phyloP scores from a whole-genome alignment of 2,797 vertebrate species.

The Spondyliosoma cantharus region DNA sequence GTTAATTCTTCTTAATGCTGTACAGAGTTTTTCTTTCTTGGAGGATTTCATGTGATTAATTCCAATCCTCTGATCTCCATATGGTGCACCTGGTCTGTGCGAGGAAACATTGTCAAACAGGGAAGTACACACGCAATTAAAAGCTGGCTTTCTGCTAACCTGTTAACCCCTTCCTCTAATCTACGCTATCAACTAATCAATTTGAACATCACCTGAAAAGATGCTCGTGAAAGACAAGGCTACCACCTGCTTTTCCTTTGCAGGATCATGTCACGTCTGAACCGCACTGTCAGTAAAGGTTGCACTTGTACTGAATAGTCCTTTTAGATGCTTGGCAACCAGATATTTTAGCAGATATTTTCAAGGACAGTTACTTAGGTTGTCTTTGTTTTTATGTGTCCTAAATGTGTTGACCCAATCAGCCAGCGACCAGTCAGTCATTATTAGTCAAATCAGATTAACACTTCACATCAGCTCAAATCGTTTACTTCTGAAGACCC shows the following conservation, averaged over 20 bases:
- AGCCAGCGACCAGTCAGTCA: background rate
- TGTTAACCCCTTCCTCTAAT: slow-evolving; percentile 9
- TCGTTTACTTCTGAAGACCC: slow-evolving; percentile 1
- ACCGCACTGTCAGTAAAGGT: slow-evolving; percentile 6
- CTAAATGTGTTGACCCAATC: slow-evolving; percentile 3
- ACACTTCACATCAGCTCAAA: slow-evolving; percentile 35
- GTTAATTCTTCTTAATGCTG: slow-evolving; percentile 42
- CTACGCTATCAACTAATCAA: background rate
- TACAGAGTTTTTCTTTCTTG: slow-evolving; percentile 48
- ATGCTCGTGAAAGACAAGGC: background rate
- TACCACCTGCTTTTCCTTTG: background rate
- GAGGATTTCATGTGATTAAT: slow-evolving; percentile 74
- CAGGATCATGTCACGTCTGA: slow-evolving; percentile 15
- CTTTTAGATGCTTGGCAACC: slow-evolving; percentile 37
- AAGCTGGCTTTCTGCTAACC: slow-evolving; percentile 19
- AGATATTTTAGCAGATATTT: slow-evolving; percentile 31
- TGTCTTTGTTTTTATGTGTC: slow-evolving; percentile 21
- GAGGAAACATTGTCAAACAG: slow-evolving; percentile 52
- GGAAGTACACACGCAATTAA: slow-evolving; percentile 37
- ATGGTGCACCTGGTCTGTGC: slow-evolving; percentile 65
- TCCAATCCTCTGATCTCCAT: slow-evolving; percentile 75
- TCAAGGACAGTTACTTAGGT: slow-evolving; percentile 24
- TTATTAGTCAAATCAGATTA: slow-evolving; percentile 40
- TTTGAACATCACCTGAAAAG: slow-evolving; percentile 13
- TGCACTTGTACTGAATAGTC: slow-evolving; percentile 20